Conservation (phyloP, 2,113 vertebrate species). For the Psilopsiagon aurifrons region DNA sequence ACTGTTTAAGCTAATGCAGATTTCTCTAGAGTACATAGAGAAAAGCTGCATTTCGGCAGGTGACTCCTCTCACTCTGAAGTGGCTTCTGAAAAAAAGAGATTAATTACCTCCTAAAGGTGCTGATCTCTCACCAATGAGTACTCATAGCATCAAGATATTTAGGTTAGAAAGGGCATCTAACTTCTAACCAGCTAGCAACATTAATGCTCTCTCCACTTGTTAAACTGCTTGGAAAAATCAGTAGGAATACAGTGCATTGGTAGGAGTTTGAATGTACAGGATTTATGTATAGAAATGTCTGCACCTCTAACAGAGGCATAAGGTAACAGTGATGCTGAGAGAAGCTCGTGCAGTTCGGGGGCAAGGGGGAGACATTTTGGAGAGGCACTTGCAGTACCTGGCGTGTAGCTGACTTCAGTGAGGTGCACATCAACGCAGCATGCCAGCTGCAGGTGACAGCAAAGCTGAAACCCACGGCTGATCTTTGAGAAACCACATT, state of each 20-base stretch:
- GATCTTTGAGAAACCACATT: neutral
- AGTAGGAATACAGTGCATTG: neutral
- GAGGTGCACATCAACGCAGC: neutral
- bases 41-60: neutral
- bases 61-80: neutral
- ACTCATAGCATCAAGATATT: neutral
- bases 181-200: neutral
- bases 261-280: neutral
- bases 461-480: neutral
- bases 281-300: neutral
- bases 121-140: neutral
- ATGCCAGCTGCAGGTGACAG: neutral
- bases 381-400: neutral
- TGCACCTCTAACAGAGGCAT: neutral
- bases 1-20: neutral
- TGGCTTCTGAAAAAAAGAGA: neutral
- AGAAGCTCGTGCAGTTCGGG: accelerated
- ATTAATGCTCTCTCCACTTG: neutral
- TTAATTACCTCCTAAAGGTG: neutral
- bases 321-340: neutral
- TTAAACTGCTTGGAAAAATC: neutral
- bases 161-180: neutral
- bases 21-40: neutral
- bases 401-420: neutral
- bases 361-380: neutral